Evolutionary conservation across 2,113 vertebrate genomes (phyloP), one percentile per base, ranked within the genome.

Genomic region (Theristicus caerulescens): DNA sequence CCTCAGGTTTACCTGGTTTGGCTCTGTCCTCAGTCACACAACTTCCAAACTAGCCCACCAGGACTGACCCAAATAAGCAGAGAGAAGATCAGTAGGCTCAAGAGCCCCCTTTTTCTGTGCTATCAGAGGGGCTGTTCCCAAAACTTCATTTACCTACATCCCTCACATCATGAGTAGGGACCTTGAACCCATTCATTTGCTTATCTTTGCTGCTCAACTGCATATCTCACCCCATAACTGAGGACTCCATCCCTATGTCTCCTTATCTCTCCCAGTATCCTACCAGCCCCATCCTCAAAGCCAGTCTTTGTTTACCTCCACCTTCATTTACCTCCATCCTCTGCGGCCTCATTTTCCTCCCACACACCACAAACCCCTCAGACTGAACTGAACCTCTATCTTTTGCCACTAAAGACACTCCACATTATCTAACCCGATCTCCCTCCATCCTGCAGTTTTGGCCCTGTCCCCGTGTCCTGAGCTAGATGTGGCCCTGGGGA

Each of bases 401-500:
- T 58, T 31, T 27, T 14, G 34, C 46, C 49, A 78, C 32, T 2
- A 1, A 46, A 29, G 9, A 3, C 12, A 13, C 19, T 42, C 72
- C 14, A 27, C 2, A 1, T 61, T 40, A 29, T 36, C 40, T 9
- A 5, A 12, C 61, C 64, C 1, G 1, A 9, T 54, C 27, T 72
- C 40, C 13, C 19, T 77, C 15, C 6, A 24, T 26, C n/a, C 44
- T 52, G 2, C n/a, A 69, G 6, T 38, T 52, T 34, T 34, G 27
- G 6, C 5, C 25, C 32, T 7, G 1, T 51, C 26, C 3, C 38
- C 9, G 0, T 2, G 1, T 27, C 47, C 42, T 58, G 22, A 3
- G 15, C 27, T 36, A 19, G 66, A 52, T 1, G 1, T 2, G 2
- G 49, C 29, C 49, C 36, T 74, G 29, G 19, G 10, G 22, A 49